A percentile compares a stretch with the other conserved stretches of the same genome.
phyloP scores from a whole-genome alignment of 2,888 invertebrate genomes.

The Oscheius sp. region DNA sequence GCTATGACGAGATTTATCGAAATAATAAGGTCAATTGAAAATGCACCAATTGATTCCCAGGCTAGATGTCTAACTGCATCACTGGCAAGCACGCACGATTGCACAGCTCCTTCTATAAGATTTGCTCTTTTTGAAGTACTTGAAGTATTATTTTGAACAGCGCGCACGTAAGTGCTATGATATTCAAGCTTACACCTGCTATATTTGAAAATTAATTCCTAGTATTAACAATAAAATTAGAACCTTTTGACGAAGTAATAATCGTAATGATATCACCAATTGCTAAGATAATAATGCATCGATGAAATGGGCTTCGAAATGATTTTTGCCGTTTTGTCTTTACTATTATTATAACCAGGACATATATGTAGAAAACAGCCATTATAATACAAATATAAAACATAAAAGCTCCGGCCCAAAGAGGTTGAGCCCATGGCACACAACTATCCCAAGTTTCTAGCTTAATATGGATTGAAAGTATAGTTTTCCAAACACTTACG shows the following conservation, averaged over 20 bases:
- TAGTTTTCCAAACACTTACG: neutral
- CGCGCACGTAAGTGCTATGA: too few species aligned
- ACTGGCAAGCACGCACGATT: slow-evolving; percentile 6
- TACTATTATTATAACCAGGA: neutral
- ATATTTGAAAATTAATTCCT: too few species aligned
- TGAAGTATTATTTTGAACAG: too few species aligned
- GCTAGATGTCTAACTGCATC: neutral
- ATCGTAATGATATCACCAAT: slow-evolving; percentile 16
- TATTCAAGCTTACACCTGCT: too few species aligned
- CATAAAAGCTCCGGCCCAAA: neutral
- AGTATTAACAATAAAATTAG: too few species aligned
- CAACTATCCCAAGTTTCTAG: slow-evolving; percentile 13
- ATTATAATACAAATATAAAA: neutral
- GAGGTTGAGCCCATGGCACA: slow-evolving; percentile 12
- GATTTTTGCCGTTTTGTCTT: neutral
- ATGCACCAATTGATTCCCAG: slow-evolving; percentile 20
- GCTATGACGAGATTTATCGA: slow-evolving; percentile 8
- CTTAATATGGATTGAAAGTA: neutral
- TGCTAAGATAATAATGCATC: slow-evolving; percentile 5
- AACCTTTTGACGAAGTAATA: slow-evolving; percentile 3
- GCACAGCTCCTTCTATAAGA: slow-evolving; percentile 11
- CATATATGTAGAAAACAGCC: slow-evolving; percentile 8
- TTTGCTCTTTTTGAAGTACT: neutral
- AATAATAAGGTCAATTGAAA: slow-evolving; percentile 7
- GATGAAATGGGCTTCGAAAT: slow-evolving; percentile 3